These are phyloP conservation scores for Macaria liturata DNA, from an alignment of 2,888 invertebrate genomes.

Conservation along the genomic window DNA sequence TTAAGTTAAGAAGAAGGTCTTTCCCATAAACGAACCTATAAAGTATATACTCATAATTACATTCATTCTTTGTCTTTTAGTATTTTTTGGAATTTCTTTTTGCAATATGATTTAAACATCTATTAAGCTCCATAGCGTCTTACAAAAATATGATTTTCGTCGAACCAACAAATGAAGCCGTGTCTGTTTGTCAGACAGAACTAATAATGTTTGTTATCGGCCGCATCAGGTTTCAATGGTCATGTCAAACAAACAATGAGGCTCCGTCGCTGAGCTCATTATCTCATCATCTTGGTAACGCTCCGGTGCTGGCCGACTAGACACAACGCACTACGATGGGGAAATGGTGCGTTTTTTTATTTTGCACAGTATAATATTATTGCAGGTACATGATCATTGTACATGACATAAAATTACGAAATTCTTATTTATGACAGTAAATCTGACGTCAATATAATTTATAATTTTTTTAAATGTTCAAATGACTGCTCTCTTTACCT, in stretches of 20 bases:
- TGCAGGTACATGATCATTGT: too few species aligned
- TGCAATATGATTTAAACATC: too few species aligned
- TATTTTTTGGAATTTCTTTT: too few species aligned
- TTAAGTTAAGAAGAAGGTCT: too few species aligned
- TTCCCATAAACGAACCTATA: too few species aligned
- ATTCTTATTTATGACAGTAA: neutral
- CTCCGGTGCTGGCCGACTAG: slow-evolving; percentile 22
- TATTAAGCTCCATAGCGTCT: too few species aligned
- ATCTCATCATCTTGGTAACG: slow-evolving; percentile 33
- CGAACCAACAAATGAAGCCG: slow-evolving; percentile 16
- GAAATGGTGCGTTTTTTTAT: slow-evolving; percentile 25
- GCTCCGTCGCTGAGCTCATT: slow-evolving; percentile 38
- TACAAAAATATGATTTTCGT: too few species aligned
- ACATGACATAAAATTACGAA: neutral
- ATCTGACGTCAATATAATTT: neutral
- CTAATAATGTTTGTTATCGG: slow-evolving; percentile 24
- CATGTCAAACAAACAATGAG: slow-evolving; percentile 33
- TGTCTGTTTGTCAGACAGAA: slow-evolving; percentile 14
- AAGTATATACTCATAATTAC: too few species aligned
- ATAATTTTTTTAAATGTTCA: neutral
- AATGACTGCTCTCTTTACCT: neutral
- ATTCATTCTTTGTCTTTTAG: too few species aligned
- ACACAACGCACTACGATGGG: slow-evolving; percentile 33
- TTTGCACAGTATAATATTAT: neutral
- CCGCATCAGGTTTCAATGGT: slow-evolving; percentile 24